phyloP scores from a whole-genome alignment of 2,797 vertebrate genomes.

The Hippopotamyrus pictus region DNA sequence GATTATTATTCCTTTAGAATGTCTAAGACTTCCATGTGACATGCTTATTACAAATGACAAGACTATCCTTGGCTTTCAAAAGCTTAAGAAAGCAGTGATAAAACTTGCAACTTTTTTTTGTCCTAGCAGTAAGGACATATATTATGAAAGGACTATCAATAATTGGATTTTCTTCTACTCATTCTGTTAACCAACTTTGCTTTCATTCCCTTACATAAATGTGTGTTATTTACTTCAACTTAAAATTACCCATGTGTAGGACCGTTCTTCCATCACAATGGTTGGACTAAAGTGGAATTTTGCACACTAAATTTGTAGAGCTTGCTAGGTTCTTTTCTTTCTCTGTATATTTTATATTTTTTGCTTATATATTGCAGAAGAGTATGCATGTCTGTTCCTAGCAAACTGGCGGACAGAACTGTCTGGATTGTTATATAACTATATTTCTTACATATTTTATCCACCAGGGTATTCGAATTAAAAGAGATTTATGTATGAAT shows the following conservation, averaged over 20 bases:
- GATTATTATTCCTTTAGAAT: neutral
- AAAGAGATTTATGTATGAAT: conserved; percentile 27
- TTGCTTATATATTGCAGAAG: neutral
- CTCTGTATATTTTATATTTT: neutral
- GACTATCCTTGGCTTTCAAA: conserved; percentile 64
- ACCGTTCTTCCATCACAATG: neutral
- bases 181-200: neutral
- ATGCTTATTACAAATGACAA: conserved; percentile 64
- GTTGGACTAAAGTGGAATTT: neutral
- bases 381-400: neutral
- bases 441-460: conserved; percentile 13
- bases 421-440: conserved; percentile 25
- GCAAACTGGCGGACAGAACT: neutral
- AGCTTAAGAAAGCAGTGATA: conserved; percentile 57
- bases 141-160: neutral
- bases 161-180: neutral
- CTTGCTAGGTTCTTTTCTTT: neutral
- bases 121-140: neutral
- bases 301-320: neutral
- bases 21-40: conserved; percentile 39
- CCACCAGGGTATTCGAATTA: conserved; percentile 17
- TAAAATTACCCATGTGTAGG: neutral
- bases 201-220: neutral
- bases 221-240: neutral
- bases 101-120: conserved; percentile 14